These are phyloP conservation scores for Cancer borealis DNA, from an alignment of 2,888 invertebrate genomes.

Conservation along the genomic window DNA sequence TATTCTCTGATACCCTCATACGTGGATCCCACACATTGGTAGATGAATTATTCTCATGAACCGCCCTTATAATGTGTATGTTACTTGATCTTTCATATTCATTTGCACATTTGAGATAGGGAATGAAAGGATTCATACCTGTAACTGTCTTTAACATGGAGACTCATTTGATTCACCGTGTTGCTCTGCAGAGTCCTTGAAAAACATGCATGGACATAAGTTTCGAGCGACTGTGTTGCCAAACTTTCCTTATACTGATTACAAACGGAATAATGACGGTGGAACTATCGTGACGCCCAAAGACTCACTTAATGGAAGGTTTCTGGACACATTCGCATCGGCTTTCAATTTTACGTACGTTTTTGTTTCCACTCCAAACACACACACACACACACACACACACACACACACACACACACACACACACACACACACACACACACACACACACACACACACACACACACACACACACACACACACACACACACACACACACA, in stretches of 20 bases:
- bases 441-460: background rate
- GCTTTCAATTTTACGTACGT: slow-evolving; percentile 41
- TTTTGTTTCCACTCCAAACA: background rate
- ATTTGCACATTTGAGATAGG: too few relatives aligned
- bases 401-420: background rate
- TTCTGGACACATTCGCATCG: background rate
- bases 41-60: too few relatives aligned
- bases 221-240: background rate
- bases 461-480: too few relatives aligned
- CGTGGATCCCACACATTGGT: too few relatives aligned
- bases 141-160: too few relatives aligned
- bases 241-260: slow-evolving; percentile 36
- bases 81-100: too few relatives aligned
- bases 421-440: background rate
- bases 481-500: background rate
- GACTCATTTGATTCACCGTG: too few relatives aligned
- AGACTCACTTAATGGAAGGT: slow-evolving; percentile 36
- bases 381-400: background rate
- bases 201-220: slow-evolving; percentile 14
- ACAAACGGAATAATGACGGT: background rate
- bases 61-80: too few relatives aligned
- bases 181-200: slow-evolving; percentile 1
- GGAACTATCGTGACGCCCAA: slow-evolving; percentile 16
- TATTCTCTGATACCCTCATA: too few relatives aligned
- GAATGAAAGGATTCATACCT: too few relatives aligned